Evolutionary conservation across 2,113 vertebrate genomes (phyloP).

Genomic region (Calyptomena viridis): DNA sequence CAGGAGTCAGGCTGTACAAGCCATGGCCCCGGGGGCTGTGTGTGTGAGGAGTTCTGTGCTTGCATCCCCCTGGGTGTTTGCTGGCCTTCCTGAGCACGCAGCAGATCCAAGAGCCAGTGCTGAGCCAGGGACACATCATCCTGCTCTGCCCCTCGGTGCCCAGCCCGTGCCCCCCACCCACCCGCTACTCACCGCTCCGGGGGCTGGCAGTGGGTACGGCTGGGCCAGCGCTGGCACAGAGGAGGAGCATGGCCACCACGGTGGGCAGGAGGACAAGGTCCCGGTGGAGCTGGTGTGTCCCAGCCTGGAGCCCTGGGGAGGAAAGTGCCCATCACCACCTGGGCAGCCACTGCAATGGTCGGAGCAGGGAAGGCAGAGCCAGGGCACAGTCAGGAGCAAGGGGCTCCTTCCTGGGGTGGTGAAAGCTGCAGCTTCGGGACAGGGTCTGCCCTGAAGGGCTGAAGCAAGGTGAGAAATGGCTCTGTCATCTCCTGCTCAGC

Average conservation of each 20-base stretch:
- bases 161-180: background rate
- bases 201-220: background rate
- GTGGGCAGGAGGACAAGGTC: background rate
- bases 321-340: background rate
- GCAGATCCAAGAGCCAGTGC: background rate
- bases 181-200: slow-evolving; percentile 2
- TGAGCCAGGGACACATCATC: background rate
- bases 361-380: background rate
- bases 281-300: background rate
- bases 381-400: background rate
- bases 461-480: background rate
- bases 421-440: background rate
- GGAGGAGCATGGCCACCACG: background rate
- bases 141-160: background rate
- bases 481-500: background rate
- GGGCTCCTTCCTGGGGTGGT: background rate
- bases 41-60: background rate
- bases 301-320: slow-evolving; percentile 16
- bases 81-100: background rate
- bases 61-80: background rate
- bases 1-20: background rate
- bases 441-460: background rate
- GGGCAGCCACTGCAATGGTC: accelerated
- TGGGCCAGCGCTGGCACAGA: background rate
- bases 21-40: background rate